These are phyloP conservation scores for Lasiurus borealis DNA, from an alignment of 2,113 vertebrate species.

Conservation along the genomic window DNA sequence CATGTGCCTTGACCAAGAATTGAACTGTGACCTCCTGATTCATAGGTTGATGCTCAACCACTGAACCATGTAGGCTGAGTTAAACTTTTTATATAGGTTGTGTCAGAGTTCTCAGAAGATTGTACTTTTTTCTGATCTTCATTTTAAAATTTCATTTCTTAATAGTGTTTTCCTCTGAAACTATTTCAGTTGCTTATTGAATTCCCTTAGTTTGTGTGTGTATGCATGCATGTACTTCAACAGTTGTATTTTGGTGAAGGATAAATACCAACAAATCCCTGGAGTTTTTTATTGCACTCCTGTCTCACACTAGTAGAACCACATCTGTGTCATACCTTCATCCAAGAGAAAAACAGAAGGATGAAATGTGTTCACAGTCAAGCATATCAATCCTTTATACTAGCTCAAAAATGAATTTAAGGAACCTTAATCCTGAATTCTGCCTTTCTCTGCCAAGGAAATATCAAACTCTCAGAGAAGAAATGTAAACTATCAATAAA, in stretches of 20 bases:
- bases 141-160: slow-evolving; percentile 24
- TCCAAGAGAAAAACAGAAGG: neutral
- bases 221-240: neutral
- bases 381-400: neutral
- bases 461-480: neutral
- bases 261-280: neutral
- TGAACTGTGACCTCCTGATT: too few species aligned
- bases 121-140: slow-evolving; percentile 54
- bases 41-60: too few species aligned
- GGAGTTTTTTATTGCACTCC: neutral
- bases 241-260: neutral
- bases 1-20: too few species aligned
- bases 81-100: neutral
- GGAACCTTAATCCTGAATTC: neutral
- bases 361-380: slow-evolving; percentile 23
- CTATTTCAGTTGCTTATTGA: neutral
- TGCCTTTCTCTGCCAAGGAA: neutral
- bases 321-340: neutral
- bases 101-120: neutral
- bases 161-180: slow-evolving; percentile 12
- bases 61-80: too few species aligned
- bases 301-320: neutral
- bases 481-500: slow-evolving; percentile 43
- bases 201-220: neutral
- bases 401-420: slow-evolving; percentile 13